Evolutionary conservation across 2,888 invertebrate species (phyloP).

Genomic region (Perdita meconis): DNA sequence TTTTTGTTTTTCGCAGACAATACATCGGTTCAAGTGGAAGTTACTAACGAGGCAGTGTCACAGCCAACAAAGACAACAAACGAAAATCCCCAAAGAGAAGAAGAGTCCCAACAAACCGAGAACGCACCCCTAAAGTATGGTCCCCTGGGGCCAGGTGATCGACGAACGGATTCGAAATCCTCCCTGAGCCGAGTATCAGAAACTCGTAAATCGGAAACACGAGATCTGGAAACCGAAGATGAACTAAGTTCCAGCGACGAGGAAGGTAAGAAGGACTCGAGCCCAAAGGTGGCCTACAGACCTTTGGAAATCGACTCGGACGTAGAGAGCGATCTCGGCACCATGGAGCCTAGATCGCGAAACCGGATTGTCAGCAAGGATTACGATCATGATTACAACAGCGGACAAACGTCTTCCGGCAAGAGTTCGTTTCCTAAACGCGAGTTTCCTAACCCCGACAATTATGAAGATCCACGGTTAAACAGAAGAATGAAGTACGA

Average conservation of each 20-base stretch:
- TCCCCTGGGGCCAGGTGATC: slow-evolving; percentile 75
- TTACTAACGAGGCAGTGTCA: slow-evolving; percentile 2
- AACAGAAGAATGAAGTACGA: slow-evolving; percentile 27
- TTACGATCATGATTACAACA: slow-evolving; percentile 56
- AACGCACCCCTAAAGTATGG: slow-evolving; percentile 72
- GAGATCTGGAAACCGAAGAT: slow-evolving; percentile 67
- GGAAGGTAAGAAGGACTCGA: slow-evolving; percentile 63
- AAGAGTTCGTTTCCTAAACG: slow-evolving; percentile 42
- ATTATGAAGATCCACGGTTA: slow-evolving; percentile 70
- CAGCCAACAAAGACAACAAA: not conserved
- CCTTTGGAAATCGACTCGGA: slow-evolving; percentile 81
- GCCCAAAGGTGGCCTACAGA: slow-evolving; percentile 75
- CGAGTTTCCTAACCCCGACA: slow-evolving; percentile 77
- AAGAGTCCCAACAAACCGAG: slow-evolving; percentile 22
- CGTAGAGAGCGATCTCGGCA: slow-evolving; percentile 77
- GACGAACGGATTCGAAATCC: slow-evolving; percentile 58
- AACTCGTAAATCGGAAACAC: slow-evolving; percentile 22
- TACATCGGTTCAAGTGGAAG: slow-evolving; percentile 19
- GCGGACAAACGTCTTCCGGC: not conserved
- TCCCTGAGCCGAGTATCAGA: slow-evolving; percentile 24
- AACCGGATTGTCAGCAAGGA: slow-evolving; percentile 71
- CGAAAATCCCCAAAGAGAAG: not conserved
- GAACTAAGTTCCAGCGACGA: slow-evolving; percentile 78
- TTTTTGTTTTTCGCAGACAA: slow-evolving; percentile 32
- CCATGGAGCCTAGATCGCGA: slow-evolving; percentile 70